Conservation (phyloP, 2,888 invertebrate genomes). For the Sclerodermus sp. region DNA sequence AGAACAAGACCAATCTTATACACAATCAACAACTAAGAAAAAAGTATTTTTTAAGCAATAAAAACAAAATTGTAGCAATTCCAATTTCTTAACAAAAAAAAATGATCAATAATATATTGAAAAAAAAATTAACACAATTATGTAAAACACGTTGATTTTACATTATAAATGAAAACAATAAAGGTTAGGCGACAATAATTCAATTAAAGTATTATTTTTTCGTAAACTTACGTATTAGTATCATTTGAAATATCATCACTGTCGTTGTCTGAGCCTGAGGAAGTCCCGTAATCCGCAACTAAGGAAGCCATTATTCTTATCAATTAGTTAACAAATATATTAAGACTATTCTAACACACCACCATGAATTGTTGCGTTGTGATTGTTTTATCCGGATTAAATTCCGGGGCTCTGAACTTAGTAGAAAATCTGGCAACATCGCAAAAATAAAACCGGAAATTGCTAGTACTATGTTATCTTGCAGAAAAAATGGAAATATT, state of each 20-base stretch:
- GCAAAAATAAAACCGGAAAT: slow-evolving; percentile 12
- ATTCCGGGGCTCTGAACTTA: neutral
- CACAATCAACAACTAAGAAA: neutral
- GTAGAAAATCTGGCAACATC: slow-evolving; percentile 26
- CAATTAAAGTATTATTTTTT: slow-evolving; percentile 2
- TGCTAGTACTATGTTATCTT: neutral
- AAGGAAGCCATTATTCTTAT: slow-evolving; percentile 64
- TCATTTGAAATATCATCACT: slow-evolving; percentile 41
- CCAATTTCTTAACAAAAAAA: too few relatives aligned
- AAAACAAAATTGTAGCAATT: too few relatives aligned
- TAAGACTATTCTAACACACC: slow-evolving; percentile 32
- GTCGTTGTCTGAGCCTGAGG: slow-evolving; percentile 62
- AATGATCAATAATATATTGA: too few relatives aligned
- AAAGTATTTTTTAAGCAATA: neutral
- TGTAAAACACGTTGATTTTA: too few relatives aligned
- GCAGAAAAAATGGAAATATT: neutral
- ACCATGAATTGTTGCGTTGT: slow-evolving; percentile 20
- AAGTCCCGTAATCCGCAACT: slow-evolving; percentile 68
- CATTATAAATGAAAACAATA: too few relatives aligned
- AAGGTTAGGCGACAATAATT: neutral
- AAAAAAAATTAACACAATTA: too few relatives aligned
- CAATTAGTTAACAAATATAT: slow-evolving; percentile 27
- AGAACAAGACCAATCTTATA: slow-evolving; percentile 41
- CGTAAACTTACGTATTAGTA: slow-evolving; percentile 48
- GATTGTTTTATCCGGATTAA: neutral